A percentile compares a stretch with the other conserved stretches of the same genome.
phyloP scores from a whole-genome alignment of 1,140 invertebrate species.

The Tetragnatha versicolor region DNA sequence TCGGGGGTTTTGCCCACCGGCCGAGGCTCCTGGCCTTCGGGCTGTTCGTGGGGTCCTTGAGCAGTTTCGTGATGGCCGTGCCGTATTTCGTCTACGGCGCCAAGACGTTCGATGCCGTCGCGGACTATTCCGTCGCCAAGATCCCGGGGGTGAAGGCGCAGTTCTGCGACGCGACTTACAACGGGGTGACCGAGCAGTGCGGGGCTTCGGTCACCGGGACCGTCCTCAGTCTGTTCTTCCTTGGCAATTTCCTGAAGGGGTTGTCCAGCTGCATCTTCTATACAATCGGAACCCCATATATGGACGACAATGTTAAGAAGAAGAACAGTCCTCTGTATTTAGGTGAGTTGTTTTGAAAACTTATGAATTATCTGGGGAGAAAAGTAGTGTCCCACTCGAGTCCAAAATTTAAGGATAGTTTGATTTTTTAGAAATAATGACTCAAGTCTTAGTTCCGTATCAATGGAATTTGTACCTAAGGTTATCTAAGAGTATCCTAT shows the following conservation, averaged over 20 bases:
- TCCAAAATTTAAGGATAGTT: too few relatives aligned
- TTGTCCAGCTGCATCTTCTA: slow-evolving; percentile 82
- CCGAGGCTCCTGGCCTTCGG: slow-evolving; percentile 76
- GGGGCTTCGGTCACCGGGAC: neutral
- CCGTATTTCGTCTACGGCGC: slow-evolving; percentile 75
- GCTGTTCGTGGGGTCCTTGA: slow-evolving; percentile 73
- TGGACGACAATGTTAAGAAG: slow-evolving; percentile 91
- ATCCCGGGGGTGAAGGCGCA: slow-evolving; percentile 11
- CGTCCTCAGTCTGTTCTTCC: slow-evolving; percentile 17
- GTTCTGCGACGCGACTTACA: slow-evolving; percentile 35
- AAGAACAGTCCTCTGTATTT: slow-evolving; percentile 90
- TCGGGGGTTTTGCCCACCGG: slow-evolving; percentile 73
- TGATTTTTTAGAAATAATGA: too few relatives aligned
- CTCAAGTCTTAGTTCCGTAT: too few relatives aligned
- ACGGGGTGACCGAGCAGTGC: slow-evolving; percentile 2
- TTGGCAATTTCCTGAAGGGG: slow-evolving; percentile 50
- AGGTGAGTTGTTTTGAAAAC: slow-evolving; percentile 76
- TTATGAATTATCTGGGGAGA: too few relatives aligned
- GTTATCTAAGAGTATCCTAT: too few relatives aligned
- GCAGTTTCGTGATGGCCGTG: slow-evolving; percentile 71
- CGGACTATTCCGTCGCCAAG: neutral
- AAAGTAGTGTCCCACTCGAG: too few relatives aligned
- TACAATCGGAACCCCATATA: slow-evolving; percentile 90
- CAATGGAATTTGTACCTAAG: too few relatives aligned
- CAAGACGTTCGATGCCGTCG: slow-evolving; percentile 45